phyloP scores from a whole-genome alignment of 2,888 invertebrate genomes.

The Chaetogeoica ovagalla region DNA sequence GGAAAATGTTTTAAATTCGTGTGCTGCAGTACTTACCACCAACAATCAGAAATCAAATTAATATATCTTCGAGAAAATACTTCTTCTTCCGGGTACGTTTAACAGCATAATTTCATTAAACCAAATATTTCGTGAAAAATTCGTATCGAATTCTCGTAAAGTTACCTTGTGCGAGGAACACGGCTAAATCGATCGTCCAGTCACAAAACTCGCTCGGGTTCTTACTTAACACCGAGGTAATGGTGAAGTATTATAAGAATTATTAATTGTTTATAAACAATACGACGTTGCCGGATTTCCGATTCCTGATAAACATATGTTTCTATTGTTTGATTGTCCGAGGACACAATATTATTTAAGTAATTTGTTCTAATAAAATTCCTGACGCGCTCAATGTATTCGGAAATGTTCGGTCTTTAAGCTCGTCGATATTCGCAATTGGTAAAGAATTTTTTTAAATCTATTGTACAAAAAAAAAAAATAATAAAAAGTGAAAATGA shows the following conservation, averaged over 20 bases:
- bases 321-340: background rate
- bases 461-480: no score
- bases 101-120: background rate
- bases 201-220: background rate
- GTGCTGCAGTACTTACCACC: background rate
- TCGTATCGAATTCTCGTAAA: background rate
- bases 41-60: background rate
- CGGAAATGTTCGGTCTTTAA: no score
- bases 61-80: background rate
- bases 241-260: no score
- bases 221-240: background rate
- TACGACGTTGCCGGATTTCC: conserved; percentile 33
- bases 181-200: background rate
- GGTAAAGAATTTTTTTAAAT: no score
- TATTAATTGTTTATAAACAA: conserved; percentile 45
- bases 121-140: background rate
- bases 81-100: background rate
- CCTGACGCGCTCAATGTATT: no score
- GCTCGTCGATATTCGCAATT: no score
- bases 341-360: background rate
- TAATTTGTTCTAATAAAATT: no score
- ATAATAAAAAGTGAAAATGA: no score
- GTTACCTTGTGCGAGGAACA: background rate
- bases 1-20: background rate
- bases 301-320: conserved; percentile 37